Evolutionary conservation across 2,797 vertebrate species (phyloP), one percentile per base, ranked within the genome.

Genomic region (Aldrovandia affinis): DNA sequence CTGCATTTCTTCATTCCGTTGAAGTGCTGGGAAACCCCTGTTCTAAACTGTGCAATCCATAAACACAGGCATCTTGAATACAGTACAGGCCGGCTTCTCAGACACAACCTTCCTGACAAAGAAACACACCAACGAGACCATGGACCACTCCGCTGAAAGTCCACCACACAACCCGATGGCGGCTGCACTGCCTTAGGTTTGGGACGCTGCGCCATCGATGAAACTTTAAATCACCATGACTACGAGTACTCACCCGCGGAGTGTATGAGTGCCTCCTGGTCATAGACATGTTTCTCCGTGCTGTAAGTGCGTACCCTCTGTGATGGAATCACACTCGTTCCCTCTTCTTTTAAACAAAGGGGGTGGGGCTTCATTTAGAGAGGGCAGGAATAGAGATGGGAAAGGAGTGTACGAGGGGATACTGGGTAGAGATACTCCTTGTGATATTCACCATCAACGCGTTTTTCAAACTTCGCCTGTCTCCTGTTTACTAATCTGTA

Each of bases 221-320:
- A 33, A 25, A 10, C 15, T 70, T 55, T 55, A 57, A 84, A 84
- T 44, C 22, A 70, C 68, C 68, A 22, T 57, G 12, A 70, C 68
- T 52, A n/a, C 78, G 25, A 55, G 15, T 47, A 84, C 83, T 81
- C 83, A 84, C 83, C 83, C 83, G 83, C 20, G 73, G 73, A 22
- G 78, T 84, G 78, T 84, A 84, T 7, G 83, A 80, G 63, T 84
- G 83, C n/a, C 83, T 84, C 63, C 39, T 84, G n/a, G 50, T 39
- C 83, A 80, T 79, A 73, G 83, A 84, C 83, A 84, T 84, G 83
- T 42, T 84, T 44, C 22, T 78, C 50, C 33, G 54, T 42, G 83
- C n/a, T 42, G 63, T 73, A 15, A 73, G 44, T 4, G 25, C n/a
- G 33, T 33, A 73, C 78, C 15, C 61, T 44, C 63, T 59, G 42